These are phyloP conservation scores for Montipora foliosa DNA, from an alignment of 64 coral and sea anemone species.

Conservation along the genomic window DNA sequence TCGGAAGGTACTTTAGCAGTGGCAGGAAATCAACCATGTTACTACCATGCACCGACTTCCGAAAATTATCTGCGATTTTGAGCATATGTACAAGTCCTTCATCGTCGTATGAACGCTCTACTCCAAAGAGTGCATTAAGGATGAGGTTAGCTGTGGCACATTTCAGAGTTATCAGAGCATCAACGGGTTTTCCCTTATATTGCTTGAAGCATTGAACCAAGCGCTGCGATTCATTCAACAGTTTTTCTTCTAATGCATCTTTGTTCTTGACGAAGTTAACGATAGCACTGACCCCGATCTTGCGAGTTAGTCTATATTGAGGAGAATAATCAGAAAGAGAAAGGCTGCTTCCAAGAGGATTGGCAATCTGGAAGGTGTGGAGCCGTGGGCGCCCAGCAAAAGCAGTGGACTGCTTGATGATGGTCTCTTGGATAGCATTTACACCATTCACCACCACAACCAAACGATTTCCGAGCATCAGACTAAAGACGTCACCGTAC, in stretches of 20 bases:
- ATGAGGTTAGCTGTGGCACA: conserved; percentile 61
- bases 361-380: conserved; percentile 51
- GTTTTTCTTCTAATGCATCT: conserved; percentile 52
- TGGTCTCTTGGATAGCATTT: conserved; percentile 63
- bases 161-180: conserved; percentile 46
- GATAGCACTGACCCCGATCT: conserved; percentile 50
- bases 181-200: conserved; percentile 59
- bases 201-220: conserved; percentile 56
- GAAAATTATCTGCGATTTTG: conserved; percentile 42
- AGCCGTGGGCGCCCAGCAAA: conserved; percentile 76
- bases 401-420: conserved; percentile 74
- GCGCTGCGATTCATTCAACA: conserved; percentile 58
- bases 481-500: conserved; percentile 80
- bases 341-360: conserved; percentile 34
- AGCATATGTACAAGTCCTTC: conserved; percentile 47
- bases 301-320: conserved; percentile 17
- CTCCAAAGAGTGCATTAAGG: conserved; percentile 61
- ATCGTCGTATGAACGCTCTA: conserved; percentile 43
- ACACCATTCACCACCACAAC: conserved; percentile 78
- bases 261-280: conserved; percentile 69
- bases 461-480: conserved; percentile 75
- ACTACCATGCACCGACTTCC: conserved; percentile 46
- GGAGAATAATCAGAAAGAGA: not conserved
- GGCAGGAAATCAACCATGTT: conserved; percentile 80
- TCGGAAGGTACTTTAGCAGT: conserved; percentile 69